Evolutionary conservation across 2,797 vertebrate species (phyloP).

Genomic region (Sphaeramia orbicularis): DNA sequence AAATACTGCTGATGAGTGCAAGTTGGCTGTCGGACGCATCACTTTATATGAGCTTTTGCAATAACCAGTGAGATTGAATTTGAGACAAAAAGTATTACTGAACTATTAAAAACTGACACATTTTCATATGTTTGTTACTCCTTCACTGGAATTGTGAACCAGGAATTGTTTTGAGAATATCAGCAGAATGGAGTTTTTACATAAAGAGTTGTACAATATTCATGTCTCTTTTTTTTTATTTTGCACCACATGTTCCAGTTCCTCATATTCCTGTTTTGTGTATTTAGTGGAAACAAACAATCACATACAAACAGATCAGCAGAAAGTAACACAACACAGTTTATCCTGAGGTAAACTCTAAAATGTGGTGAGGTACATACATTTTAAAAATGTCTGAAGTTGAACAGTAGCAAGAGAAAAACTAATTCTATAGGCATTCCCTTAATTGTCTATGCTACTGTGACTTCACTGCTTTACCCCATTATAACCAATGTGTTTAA

Average conservation of each 20-base stretch:
- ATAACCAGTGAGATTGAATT: conserved; percentile 75
- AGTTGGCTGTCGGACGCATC: conserved; percentile 79
- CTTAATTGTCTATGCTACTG: too few species aligned
- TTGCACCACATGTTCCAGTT: not conserved
- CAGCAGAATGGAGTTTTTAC: conserved; percentile 86
- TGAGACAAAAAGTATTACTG: conserved; percentile 78
- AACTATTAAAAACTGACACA: conserved; percentile 61
- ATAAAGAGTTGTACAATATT: conserved; percentile 85
- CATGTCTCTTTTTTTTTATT: conserved; percentile 25
- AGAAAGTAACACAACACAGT: too few species aligned
- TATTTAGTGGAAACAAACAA: too few species aligned
- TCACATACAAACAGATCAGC: too few species aligned
- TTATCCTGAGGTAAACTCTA: too few species aligned
- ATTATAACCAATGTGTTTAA: too few species aligned
- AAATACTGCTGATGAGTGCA: conserved; percentile 79
- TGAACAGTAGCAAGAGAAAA: too few species aligned
- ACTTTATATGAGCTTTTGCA: conserved; percentile 75
- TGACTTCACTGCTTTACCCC: too few species aligned
- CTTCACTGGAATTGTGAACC: conserved; percentile 80
- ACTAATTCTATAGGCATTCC: too few species aligned
- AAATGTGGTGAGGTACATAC: too few species aligned
- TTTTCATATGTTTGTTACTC: conserved; percentile 72
- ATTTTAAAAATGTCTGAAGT: too few species aligned
- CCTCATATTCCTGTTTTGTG: too few species aligned
- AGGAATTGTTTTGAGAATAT: conserved; percentile 76